Conservation (phyloP, 2,888 invertebrate species). For the Drosophila meridionalis region DNA sequence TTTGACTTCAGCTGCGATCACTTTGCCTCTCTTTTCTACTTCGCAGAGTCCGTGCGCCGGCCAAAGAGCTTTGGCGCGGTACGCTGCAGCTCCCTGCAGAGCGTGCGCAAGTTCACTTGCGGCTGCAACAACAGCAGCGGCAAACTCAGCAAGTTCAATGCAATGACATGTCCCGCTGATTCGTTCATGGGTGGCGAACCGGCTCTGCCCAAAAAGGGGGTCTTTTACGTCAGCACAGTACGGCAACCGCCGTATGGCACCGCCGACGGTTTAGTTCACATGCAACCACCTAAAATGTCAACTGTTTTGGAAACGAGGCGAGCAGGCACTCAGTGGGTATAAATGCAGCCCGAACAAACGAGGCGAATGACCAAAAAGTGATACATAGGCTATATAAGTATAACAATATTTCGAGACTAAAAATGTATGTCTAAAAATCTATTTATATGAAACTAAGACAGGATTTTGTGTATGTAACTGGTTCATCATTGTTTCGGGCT, state of each 20-base stretch:
- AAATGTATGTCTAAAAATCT: not conserved
- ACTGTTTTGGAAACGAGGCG: constrained; percentile 60
- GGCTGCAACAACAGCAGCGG: constrained; percentile 45
- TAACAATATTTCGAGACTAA: not conserved
- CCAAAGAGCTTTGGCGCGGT: constrained; percentile 75
- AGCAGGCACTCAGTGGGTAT: not conserved
- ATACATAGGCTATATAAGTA: constrained; percentile 10
- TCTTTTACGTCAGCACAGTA: constrained; percentile 78
- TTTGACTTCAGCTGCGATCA: constrained; percentile 81
- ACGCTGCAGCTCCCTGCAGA: constrained; percentile 54
- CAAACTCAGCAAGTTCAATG: constrained; percentile 3
- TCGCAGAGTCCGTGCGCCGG: constrained; percentile 77
- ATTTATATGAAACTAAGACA: not conserved
- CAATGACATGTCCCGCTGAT: constrained; percentile 53
- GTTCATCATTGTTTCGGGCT: not conserved
- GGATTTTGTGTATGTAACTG: not conserved
- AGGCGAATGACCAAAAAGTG: constrained; percentile 32
- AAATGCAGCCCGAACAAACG: not conserved
- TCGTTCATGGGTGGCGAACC: constrained; percentile 83
- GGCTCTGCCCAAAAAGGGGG: constrained; percentile 74
- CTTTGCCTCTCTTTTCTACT: constrained; percentile 79
- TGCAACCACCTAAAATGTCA: constrained; percentile 57
- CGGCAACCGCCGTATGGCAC: constrained; percentile 69
- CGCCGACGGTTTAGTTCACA: constrained; percentile 64
- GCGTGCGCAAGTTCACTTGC: constrained; percentile 53